These are phyloP conservation scores for Drosophila busckii DNA, from an alignment of 1,140 invertebrate species.

Conservation along the genomic window DNA sequence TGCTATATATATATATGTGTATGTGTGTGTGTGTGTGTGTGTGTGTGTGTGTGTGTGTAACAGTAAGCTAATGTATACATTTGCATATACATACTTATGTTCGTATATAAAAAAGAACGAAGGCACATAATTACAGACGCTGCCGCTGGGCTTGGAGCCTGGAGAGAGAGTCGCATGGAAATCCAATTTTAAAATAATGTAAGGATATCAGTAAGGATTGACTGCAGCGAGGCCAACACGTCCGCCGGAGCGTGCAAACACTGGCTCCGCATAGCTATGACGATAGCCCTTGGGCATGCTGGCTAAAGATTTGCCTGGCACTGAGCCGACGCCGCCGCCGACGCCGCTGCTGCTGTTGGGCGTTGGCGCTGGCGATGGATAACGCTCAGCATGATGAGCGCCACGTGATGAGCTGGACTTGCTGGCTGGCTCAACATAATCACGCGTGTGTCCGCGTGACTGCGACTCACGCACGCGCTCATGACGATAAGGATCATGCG, in stretches of 20 bases:
- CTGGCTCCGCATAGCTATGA: constrained; percentile 81
- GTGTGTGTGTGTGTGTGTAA: constrained; percentile 14
- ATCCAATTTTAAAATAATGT: no score
- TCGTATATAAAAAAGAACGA: constrained; percentile 44
- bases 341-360: constrained; percentile 26
- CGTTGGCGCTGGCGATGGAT: constrained; percentile 53
- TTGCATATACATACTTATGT: constrained; percentile 34
- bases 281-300: constrained; percentile 79
- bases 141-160: constrained; percentile 20
- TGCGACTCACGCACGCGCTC: constrained; percentile 33
- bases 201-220: constrained; percentile 78
- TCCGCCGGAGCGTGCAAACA: constrained; percentile 68
- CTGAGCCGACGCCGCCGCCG: constrained; percentile 5
- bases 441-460: constrained; percentile 49
- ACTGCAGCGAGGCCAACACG: constrained; percentile 75
- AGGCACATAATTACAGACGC: constrained; percentile 71
- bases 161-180: constrained; percentile 27
- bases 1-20: constrained; percentile 9
- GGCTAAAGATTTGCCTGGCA: constrained; percentile 45
- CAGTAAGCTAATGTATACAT: no score
- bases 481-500: constrained; percentile 47
- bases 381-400: constrained; percentile 37
- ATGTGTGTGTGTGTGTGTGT: constrained; percentile 6
- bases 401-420: constrained; percentile 37
- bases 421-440: constrained; percentile 42